phyloP scores from a whole-genome alignment of 2,113 vertebrate species.

The Oryzias woworae region DNA sequence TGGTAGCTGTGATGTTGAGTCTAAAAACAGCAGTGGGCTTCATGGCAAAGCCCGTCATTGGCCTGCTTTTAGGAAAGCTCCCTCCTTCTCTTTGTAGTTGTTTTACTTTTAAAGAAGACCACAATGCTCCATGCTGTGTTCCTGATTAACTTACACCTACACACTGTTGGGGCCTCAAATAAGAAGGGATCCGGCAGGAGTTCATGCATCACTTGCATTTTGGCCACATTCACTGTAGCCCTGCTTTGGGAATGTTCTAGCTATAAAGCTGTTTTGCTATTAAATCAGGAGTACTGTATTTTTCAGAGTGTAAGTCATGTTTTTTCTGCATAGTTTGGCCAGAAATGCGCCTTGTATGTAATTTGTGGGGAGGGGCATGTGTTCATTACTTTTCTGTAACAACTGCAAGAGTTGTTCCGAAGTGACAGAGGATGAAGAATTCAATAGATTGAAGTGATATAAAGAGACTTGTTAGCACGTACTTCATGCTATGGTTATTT shows the following conservation, averaged over 20 bases:
- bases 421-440: no score
- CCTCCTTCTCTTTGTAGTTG: slow-evolving; percentile 67
- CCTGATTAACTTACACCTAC: slow-evolving; percentile 79
- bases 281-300: no score
- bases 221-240: slow-evolving; percentile 41
- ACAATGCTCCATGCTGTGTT: slow-evolving; percentile 68
- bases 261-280: no score
- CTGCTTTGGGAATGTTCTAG: slow-evolving; percentile 11
- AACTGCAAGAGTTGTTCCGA: no score
- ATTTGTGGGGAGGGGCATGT: no score
- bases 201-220: slow-evolving; percentile 58
- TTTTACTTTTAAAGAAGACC: slow-evolving; percentile 60
- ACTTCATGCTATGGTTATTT: no score
- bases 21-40: slow-evolving; percentile 71
- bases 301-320: no score
- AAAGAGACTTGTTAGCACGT: no score
- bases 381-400: no score
- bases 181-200: slow-evolving; percentile 59
- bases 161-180: slow-evolving; percentile 60
- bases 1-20: slow-evolving; percentile 67
- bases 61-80: slow-evolving; percentile 40
- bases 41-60: slow-evolving; percentile 38
- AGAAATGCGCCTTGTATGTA: no score
- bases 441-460: no score
- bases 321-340: no score